A percentile compares a stretch with the other conserved stretches of the same genome.
Conservation (phyloP, 2,888 invertebrate species). For the Machimus atricapillus region DNA sequence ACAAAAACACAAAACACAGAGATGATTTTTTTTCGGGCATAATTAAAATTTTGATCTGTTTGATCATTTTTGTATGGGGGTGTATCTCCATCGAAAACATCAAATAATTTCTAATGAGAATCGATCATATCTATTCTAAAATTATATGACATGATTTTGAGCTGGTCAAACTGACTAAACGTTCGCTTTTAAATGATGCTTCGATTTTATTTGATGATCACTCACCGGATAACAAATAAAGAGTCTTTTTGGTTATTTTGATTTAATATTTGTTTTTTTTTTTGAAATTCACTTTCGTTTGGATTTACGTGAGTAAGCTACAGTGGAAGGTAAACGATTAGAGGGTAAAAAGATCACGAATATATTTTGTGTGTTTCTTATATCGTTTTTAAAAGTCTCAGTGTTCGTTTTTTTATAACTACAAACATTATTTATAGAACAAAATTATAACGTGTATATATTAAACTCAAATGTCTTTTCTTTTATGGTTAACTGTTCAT, state of each 20-base stretch:
- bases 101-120: constrained; percentile 20
- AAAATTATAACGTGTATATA: neutral
- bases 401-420: neutral
- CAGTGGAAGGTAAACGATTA: constrained; percentile 45
- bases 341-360: constrained; percentile 18
- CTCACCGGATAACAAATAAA: constrained; percentile 41
- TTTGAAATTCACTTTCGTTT: constrained; percentile 51
- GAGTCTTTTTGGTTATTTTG: constrained; percentile 30
- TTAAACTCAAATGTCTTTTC: neutral
- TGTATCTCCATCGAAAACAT: constrained; percentile 7
- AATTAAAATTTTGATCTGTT: constrained; percentile 3
- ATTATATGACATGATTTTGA: neutral
- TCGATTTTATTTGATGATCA: constrained; percentile 37
- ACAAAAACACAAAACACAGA: neutral
- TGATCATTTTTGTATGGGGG: neutral
- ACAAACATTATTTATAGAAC: neutral
- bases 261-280: constrained; percentile 1
- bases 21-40: neutral
- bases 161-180: neutral
- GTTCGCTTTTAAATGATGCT: constrained; percentile 2
- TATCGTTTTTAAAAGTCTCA: neutral
- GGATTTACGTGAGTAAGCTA: constrained; percentile 51
- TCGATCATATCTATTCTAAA: constrained; percentile 37
- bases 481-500: constrained; percentile 36
- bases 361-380: neutral